Evolutionary conservation across 2,888 invertebrate genomes (phyloP).

Genomic region (Drosophila greeni): DNA sequence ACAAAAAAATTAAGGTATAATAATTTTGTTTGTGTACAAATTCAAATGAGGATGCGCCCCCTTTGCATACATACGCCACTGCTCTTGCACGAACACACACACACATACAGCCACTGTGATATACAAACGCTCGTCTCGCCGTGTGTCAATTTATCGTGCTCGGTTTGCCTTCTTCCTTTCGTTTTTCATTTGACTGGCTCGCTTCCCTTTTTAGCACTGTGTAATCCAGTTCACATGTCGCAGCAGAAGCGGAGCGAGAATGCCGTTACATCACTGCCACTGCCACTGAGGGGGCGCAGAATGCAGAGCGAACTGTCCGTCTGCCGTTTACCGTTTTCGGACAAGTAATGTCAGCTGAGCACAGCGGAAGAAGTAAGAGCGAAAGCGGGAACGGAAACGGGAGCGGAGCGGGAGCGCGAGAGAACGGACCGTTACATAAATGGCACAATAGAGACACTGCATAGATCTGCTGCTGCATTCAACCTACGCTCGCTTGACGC

Average conservation of each 20-base stretch:
- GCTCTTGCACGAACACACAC: neutral
- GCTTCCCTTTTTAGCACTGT: constrained; percentile 29
- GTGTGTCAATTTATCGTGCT: constrained; percentile 25
- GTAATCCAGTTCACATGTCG: constrained; percentile 54
- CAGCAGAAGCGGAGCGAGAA: constrained; percentile 26
- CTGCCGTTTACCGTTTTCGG: constrained; percentile 7
- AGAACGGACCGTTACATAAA: constrained; percentile 11
- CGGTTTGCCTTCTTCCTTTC: constrained; percentile 14
- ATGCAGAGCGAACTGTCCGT: constrained; percentile 7
- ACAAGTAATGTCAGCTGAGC: constrained; percentile 10
- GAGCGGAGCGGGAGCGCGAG: neutral
- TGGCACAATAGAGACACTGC: neutral
- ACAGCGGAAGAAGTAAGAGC: constrained; percentile 3
- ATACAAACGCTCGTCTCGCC: constrained; percentile 13
- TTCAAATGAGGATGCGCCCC: neutral
- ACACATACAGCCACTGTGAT: neutral
- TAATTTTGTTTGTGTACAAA: neutral
- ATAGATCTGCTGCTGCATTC: constrained; percentile 9
- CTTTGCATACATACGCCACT: constrained; percentile 1
- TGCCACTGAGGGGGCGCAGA: neutral
- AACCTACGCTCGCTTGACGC: constrained; percentile 2
- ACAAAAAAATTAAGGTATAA: no score
- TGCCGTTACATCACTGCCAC: constrained; percentile 26
- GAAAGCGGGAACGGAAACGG: neutral
- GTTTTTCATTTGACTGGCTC: constrained; percentile 11